A percentile compares a stretch with the other conserved stretches of the same genome.
Evolutionary conservation across 2,888 invertebrate genomes (phyloP).

Genomic region (Griposia aprilina): DNA sequence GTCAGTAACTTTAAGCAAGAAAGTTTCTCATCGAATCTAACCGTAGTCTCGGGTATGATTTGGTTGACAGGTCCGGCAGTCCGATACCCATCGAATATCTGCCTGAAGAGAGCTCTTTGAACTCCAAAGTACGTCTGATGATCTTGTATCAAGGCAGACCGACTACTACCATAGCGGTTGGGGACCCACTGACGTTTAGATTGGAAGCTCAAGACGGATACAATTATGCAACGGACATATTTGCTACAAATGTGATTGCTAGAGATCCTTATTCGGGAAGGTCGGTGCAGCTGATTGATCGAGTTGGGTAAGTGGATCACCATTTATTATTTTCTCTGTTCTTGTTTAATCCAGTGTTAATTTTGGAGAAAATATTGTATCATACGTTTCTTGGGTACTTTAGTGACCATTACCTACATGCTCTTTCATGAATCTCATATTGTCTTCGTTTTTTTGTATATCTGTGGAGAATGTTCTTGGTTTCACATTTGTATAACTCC

Average conservation of each 20-base stretch:
- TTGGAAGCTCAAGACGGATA: slow-evolving; percentile 97
- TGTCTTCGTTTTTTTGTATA: too few species aligned
- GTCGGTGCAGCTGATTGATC: slow-evolving; percentile 96
- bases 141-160: slow-evolving; percentile 97
- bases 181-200: slow-evolving; percentile 97
- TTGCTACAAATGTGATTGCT: slow-evolving; percentile 97
- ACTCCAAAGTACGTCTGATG: slow-evolving; percentile 95
- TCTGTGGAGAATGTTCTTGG: too few species aligned
- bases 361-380: neutral
- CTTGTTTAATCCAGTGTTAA: neutral
- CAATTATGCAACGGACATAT: slow-evolving; percentile 96
- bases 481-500: too few species aligned
- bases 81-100: slow-evolving; percentile 98
- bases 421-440: neutral
- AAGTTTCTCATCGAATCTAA: slow-evolving; percentile 81
- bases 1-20: slow-evolving; percentile 71
- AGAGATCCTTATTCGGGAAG: slow-evolving; percentile 97
- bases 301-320: slow-evolving; percentile 93
- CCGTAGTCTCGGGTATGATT: slow-evolving; percentile 86
- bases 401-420: neutral
- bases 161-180: slow-evolving; percentile 98
- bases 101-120: slow-evolving; percentile 97
- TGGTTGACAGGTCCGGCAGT: slow-evolving; percentile 94
- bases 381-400: neutral
- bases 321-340: neutral